Evolutionary conservation across 2,113 vertebrate species (phyloP), one percentile per base, ranked within the genome.

Genomic region (Trichomycterus rosablanca): DNA sequence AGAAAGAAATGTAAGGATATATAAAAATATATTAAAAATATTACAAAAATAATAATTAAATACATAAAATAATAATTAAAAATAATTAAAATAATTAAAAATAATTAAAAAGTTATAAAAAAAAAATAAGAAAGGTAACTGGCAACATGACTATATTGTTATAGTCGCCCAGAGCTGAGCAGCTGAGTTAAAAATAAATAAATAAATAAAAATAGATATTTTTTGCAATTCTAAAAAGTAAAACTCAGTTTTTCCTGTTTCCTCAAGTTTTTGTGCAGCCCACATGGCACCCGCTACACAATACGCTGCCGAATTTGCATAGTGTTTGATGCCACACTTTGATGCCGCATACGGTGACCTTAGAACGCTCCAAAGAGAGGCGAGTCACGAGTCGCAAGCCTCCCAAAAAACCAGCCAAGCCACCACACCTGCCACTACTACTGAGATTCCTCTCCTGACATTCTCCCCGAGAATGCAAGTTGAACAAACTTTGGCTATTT

Each of bases 401-500:
- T 57, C 30, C 49, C 22, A 37, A 51, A 42, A 55, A 59, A 22
- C 64, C n/a, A n/a, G n/a, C n/a, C n/a, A n/a, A 60, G 30, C 26
- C 34, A 40, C 30, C 45, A 48, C 51, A 65, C 42, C 43, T 54
- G 34, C 9, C 48, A 50, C 37, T 55, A 51, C 46, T 43, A 45
- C 44, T 37, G 56, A 40, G 42, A 53, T 28, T 45, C 32, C 58
- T 66, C 32, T 53, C 37, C 57, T 74, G 71, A 66, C 62, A 66
- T 20, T 66, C 66, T 59, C 55, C 58, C 34, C 23, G 42, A 63
- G 70, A n/a, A n/a, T n/a, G n/a, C 71, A 63, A 69, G 48, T 58
- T 53, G 71, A 64, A 74, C 71, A 74, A 74, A 74, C 63, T 70
- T 74, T 70, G 26, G 7, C 67, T 62, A 74, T 74, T 74, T 66